phyloP scores from a whole-genome alignment of 2,888 invertebrate species.

The Drosophila rellima region DNA sequence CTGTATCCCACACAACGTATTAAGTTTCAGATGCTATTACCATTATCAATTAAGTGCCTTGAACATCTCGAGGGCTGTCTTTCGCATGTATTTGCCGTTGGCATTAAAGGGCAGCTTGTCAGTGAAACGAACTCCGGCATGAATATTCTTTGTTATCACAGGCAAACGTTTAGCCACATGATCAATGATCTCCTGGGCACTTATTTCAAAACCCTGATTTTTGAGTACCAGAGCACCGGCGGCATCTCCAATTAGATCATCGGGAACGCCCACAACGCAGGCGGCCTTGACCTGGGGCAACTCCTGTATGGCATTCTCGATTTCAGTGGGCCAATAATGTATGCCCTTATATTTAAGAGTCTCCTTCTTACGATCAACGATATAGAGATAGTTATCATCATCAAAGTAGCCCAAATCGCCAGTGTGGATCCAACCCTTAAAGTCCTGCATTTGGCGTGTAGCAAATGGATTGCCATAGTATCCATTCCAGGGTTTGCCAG shows the following conservation, averaged over 20 bases:
- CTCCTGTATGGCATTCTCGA: slow-evolving; percentile 71
- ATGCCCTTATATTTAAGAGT: slow-evolving; percentile 71
- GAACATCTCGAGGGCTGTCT: slow-evolving; percentile 59
- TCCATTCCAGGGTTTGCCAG: slow-evolving; percentile 70
- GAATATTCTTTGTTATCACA: slow-evolving; percentile 53
- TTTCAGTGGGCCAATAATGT: slow-evolving; percentile 71
- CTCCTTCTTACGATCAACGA: slow-evolving; percentile 81
- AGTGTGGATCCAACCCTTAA: slow-evolving; percentile 77
- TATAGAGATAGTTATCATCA: slow-evolving; percentile 67
- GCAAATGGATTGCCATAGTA: slow-evolving; percentile 76
- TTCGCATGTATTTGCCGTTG: slow-evolving; percentile 71
- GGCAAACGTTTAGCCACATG: slow-evolving; percentile 54
- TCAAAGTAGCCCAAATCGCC: slow-evolving; percentile 84
- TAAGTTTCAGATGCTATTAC: too few relatives aligned
- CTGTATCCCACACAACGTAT: too few relatives aligned
- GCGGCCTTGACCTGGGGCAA: slow-evolving; percentile 69
- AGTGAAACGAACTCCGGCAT: slow-evolving; percentile 74
- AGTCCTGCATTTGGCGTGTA: slow-evolving; percentile 63
- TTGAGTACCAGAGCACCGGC: slow-evolving; percentile 53
- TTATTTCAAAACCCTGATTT: slow-evolving; percentile 26
- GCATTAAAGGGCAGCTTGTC: slow-evolving; percentile 71
- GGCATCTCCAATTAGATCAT: slow-evolving; percentile 50
- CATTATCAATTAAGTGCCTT: slow-evolving; percentile 19
- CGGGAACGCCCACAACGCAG: slow-evolving; percentile 66
- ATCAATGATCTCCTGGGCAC: slow-evolving; percentile 45